These are phyloP conservation scores for Onychomys torridus DNA, from an alignment of 2,797 vertebrate genomes.

Conservation along the genomic window DNA sequence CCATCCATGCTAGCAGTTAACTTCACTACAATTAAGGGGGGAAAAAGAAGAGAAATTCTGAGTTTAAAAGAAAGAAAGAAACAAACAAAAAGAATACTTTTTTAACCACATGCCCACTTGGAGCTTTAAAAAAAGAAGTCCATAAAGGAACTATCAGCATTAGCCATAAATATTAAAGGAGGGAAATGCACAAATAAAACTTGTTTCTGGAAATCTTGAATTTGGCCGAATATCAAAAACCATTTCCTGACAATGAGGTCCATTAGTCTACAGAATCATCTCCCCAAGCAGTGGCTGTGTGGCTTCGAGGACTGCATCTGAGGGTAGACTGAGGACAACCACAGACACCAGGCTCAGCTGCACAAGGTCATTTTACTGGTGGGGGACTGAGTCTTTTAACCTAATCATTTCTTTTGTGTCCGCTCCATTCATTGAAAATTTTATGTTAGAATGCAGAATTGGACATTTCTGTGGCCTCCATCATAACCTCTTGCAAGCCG, in stretches of 20 bases:
- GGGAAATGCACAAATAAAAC: conserved; percentile 81
- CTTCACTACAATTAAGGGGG: conserved; percentile 65
- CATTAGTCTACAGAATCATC: conserved; percentile 86
- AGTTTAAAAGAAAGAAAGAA: neutral
- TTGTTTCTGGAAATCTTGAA: conserved; percentile 85
- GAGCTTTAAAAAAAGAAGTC: conserved; percentile 67
- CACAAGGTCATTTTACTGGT: neutral
- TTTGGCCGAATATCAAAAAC: conserved; percentile 86
- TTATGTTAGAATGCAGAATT: neutral
- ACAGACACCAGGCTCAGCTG: conserved; percentile 57
- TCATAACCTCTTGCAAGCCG: neutral
- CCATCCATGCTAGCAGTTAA: conserved; percentile 70
- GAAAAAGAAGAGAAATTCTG: neutral
- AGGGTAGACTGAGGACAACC: conserved; percentile 77
- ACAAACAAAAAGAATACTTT: conserved; percentile 22
- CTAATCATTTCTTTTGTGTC: conserved; percentile 15
- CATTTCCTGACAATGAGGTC: conserved; percentile 85
- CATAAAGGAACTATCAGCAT: conserved; percentile 78
- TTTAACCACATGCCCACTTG: conserved; percentile 42
- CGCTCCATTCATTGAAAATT: conserved; percentile 34
- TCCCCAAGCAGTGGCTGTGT: conserved; percentile 81
- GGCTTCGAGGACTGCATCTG: conserved; percentile 80
- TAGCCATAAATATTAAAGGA: conserved; percentile 83
- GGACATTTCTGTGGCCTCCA: neutral
- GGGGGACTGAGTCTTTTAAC: neutral